phyloP scores from a whole-genome alignment of 2,113 vertebrate genomes.

The Physeter macrocephalus region DNA sequence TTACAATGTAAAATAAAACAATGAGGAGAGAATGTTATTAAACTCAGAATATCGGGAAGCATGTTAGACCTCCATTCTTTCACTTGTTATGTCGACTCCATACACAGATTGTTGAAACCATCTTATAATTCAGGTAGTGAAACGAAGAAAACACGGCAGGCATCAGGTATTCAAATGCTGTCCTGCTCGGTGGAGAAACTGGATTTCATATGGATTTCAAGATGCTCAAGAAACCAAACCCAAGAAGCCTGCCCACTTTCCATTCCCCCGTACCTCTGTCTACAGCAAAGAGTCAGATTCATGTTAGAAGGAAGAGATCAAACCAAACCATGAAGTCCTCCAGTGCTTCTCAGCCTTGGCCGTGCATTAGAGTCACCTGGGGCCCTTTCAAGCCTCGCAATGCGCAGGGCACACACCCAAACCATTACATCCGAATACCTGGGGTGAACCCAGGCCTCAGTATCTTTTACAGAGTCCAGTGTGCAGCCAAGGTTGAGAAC shows the following conservation, averaged over 20 bases:
- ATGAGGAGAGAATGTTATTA: neutral
- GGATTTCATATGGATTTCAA: neutral
- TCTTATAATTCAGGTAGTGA: neutral
- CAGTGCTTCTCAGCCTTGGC: neutral
- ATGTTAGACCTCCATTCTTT: neutral
- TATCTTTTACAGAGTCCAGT: neutral
- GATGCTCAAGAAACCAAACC: neutral
- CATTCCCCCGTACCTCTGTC: neutral
- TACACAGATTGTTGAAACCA: neutral
- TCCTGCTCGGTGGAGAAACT: neutral
- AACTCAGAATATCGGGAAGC: neutral
- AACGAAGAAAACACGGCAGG: neutral
- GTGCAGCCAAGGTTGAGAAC: neutral
- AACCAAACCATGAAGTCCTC: neutral
- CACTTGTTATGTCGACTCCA: neutral
- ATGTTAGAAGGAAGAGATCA: neutral
- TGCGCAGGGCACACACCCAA: neutral
- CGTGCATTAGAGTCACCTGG: neutral
- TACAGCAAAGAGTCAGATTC: neutral
- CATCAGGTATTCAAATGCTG: neutral
- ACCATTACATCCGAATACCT: neutral
- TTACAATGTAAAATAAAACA: neutral
- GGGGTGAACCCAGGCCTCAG: neutral
- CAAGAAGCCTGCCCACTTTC: neutral
- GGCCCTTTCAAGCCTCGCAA: neutral